phyloP scores from a whole-genome alignment of 2,888 invertebrate species.

The Antheraea assamensis region DNA sequence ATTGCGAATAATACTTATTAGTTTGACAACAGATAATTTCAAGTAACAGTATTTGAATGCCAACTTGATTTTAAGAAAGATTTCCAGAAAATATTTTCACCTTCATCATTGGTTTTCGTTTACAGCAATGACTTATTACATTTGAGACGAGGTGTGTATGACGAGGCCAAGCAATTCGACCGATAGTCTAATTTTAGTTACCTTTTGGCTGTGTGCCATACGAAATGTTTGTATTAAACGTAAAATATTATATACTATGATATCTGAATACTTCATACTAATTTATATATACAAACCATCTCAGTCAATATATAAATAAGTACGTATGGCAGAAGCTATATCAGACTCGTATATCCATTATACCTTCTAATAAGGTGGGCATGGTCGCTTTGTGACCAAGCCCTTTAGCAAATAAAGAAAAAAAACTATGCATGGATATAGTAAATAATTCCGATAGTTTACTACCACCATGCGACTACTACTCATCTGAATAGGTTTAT shows the following conservation, averaged over 20 bases:
- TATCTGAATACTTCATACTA: neutral
- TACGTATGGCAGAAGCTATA: too few species aligned
- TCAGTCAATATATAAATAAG: neutral
- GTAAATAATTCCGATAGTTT: too few species aligned
- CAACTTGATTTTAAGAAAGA: neutral
- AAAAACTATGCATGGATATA: too few species aligned
- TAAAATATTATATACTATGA: neutral
- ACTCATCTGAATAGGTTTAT: too few species aligned
- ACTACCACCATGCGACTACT: too few species aligned
- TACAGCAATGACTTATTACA: neutral
- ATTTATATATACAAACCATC: neutral
- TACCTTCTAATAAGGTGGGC: too few species aligned
- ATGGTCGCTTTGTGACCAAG: too few species aligned
- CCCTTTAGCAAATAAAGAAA: too few species aligned
- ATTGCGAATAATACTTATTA: too few species aligned
- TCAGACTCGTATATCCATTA: too few species aligned
- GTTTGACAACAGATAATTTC: too few species aligned
- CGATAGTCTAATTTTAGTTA: conserved; percentile 12
- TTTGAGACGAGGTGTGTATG: neutral
- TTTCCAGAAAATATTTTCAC: neutral
- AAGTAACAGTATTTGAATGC: neutral
- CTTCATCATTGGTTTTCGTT: neutral
- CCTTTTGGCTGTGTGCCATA: neutral
- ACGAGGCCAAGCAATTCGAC: neutral
- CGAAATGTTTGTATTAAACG: neutral